Base-by-base conservation (phyloP, 2,113 vertebrate species). In the Ranitomeya imitator region DNA sequence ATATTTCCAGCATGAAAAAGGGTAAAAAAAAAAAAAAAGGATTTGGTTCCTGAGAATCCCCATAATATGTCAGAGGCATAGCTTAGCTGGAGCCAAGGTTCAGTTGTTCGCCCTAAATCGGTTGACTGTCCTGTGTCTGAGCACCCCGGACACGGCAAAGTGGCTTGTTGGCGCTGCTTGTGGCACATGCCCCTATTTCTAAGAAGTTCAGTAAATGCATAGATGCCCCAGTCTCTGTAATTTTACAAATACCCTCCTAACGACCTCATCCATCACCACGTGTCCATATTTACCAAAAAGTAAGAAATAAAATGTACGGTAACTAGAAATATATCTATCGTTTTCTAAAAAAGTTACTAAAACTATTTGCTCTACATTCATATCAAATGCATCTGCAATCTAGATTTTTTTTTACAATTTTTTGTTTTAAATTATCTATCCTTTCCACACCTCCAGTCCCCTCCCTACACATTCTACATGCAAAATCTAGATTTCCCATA, bases 401-500 rank as follows among this genome's bases (percentile, higher is more conserved):
- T 78, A 76, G 6, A 84, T 84, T 31, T 83, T 52, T 63, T 52
- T 19, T 54, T 19, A 19, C 63, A 15, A 23, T 60, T 85, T 78
- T 67, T 79, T 67, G 21, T 57, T 76, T 74, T 85, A 55, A 92
- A 57, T 15, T 80, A 80, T 23, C 63, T 87, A 87, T 65, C 77
- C 76, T 19, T 23, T 67, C 19, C 15, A 45, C 18, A 6, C 19
- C 54, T 37, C 37, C 37, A 2, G 37, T 37, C 37, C 37, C 37
- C 37, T 45, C 92, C 89, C 93, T 91, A 93, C 14, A 8, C 91
- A 88, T 90, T 93, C 91, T 93, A 95, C 96, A 94, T 94, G 96
- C 94, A 96, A 91, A 45, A 93, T 92, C 92, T 92, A 93, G 94
- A 93, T 93, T 93, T 92, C 93, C 93, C 93, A 95, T 93, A 83